Base-by-base conservation (phyloP, 2,888 invertebrate genomes). In the Phragmatobia fuliginosa region DNA sequence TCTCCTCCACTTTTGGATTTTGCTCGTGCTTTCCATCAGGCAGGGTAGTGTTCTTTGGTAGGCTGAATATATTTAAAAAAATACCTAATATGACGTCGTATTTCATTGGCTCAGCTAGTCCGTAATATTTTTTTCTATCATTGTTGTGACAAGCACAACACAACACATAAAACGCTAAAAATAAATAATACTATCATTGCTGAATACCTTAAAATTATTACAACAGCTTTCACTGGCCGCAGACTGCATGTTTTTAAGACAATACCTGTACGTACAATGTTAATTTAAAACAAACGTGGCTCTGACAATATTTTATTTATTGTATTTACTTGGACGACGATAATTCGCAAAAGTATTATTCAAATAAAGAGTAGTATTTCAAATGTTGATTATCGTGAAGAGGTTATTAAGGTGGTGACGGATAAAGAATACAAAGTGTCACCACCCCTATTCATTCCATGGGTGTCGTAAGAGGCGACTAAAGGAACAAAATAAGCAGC, bases 221-320 rank as follows among this genome's bases (percentile, higher is more conserved):
- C 7, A 41, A 18, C 21, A 11, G 28, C 31, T 62, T 38, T 56
- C 14, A 28, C 52, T 52, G 0, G 25, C 45, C 14, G 41, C 62
- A 62, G 62, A 62, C 62, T 21, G 62, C 38, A 62, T 21, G 41
- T 21, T 21, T 28, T 21, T 21, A 10, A 25, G n/a, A 32, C 52
- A 49, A 33, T 52, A 16, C 32, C 32, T 6, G 56, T 32, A 28
- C 64, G 62, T 31, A 31, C 28, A 31, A 21, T 41, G 41, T 41
- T 41, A 62, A 62, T 62, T 62, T 41, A 28, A 62, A 11, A 62
- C 31, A 62, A 62, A 62, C 10, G 31, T 41, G 21, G 62, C 21
- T 18, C 3, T 21, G 28, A 41, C 41, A 62, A 41, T 41, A 41
- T 41, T 56, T 56, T 56, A 62, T 62, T 41, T 41, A 38, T 62